Percentiles rank a stretch among this genome's conserved stretches.
phyloP scores from a whole-genome alignment of 2,797 vertebrate species.

The Rhincodon typus region DNA sequence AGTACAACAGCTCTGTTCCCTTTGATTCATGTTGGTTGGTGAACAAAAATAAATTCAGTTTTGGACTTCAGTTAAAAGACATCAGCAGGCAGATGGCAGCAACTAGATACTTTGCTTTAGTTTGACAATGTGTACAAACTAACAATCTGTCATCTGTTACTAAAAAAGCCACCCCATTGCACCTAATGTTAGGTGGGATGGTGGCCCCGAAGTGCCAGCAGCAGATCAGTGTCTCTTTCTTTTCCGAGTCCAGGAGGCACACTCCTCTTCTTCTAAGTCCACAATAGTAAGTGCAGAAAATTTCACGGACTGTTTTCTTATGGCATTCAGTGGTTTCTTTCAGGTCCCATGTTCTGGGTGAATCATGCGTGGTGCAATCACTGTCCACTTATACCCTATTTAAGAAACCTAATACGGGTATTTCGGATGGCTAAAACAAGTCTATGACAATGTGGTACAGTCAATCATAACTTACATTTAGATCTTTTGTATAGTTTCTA shows the following conservation, averaged over 20 bases:
- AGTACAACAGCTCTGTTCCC: background rate
- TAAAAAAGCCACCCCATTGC: too few species aligned
- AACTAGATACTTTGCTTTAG: background rate
- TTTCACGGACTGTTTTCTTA: background rate
- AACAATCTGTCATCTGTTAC: background rate
- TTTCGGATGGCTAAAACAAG: background rate
- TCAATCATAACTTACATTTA: background rate
- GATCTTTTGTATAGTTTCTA: background rate
- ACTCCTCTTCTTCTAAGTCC: background rate
- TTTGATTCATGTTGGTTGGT: too few species aligned
- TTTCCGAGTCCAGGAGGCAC: background rate
- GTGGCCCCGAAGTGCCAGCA: background rate
- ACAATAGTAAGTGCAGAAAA: background rate
- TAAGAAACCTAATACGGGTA: background rate
- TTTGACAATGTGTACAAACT: background rate
- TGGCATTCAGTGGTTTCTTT: background rate
- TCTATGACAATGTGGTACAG: background rate
- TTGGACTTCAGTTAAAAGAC: background rate
- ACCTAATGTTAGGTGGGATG: background rate
- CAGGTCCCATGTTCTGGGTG: background rate
- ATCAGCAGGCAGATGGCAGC: background rate
- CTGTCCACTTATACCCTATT: background rate
- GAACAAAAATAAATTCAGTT: background rate
- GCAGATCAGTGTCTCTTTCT: background rate
- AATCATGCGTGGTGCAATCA: background rate